Evolutionary conservation across 1,140 invertebrate genomes (phyloP), one percentile per base, ranked within the genome.

Genomic region (Leptopilina clavipes): DNA sequence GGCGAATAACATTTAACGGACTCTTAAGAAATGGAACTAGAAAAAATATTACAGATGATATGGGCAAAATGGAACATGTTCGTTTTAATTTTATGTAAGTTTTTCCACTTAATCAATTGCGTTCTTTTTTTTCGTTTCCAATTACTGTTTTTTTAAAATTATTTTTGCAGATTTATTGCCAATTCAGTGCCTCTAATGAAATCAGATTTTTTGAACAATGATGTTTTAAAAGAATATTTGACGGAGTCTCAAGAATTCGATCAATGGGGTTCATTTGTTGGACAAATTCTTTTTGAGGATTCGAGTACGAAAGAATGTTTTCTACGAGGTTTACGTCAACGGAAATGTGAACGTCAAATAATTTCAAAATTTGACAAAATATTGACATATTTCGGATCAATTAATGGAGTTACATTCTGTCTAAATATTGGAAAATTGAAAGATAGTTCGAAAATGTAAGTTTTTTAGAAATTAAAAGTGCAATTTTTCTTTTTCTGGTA

Each of bases 1-100:
- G 92, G 87, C 91, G 93, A 79, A 88, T 95, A 18, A 82, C 91
- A 48, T 94, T 91, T 83, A 94, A 93, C 83, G 94, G 94, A 2
- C 80, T 92, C 3, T 81, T 94, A 7, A 91, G 88, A 77, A 89
- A 89, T 72, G 86, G 86, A 17, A 76, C 76, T 44, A 81, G 80
- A 45, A 43, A 40, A 11, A 81, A 86, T 59, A 76, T 76, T 37
- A 74, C 74, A 12, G 84, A 84, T 3, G 81, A 85, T n/a, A 84
- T 89, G 14, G 84, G 89, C 11, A 81, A 83, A 8, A 79, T 89
- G 3, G 86, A 91, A 75, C 92, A 93, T 78, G 86, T 91, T 14
- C 83, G 85, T 48, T 84, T 91, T 18, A 91, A 90, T 79, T 89
- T 89, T 37, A 87, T 91, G 90, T 91, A 84, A 88, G 88, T 76